These are phyloP conservation scores for Thamnophis sirtalis DNA, from an alignment of 2,113 vertebrate genomes.

Conservation along the genomic window DNA sequence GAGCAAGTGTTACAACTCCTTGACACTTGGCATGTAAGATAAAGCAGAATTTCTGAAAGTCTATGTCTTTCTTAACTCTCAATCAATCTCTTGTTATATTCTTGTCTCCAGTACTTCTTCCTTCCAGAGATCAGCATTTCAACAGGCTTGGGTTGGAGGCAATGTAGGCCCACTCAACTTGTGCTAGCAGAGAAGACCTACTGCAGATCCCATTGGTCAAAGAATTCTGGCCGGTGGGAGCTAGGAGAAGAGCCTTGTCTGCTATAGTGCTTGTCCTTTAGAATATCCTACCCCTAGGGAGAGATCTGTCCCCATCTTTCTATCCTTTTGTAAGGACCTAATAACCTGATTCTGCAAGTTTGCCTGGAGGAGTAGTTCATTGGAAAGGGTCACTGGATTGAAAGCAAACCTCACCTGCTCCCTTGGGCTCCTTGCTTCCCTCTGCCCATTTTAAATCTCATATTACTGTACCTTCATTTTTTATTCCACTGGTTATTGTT, in stretches of 20 bases:
- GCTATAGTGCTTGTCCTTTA: not conserved
- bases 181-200: not conserved
- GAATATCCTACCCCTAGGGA: not conserved
- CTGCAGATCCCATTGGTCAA: not conserved
- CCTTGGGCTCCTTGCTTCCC: no score
- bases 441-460: no score
- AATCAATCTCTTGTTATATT: not conserved
- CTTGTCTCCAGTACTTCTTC: not conserved
- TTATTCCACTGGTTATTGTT: no score
- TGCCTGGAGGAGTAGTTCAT: no score
- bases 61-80: not conserved
- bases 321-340: no score
- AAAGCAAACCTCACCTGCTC: no score
- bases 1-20: not conserved
- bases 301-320: no score
- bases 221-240: not conserved
- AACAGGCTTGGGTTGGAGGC: not conserved
- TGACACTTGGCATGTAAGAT: not conserved
- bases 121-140: not conserved
- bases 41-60: not conserved
- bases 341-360: no score
- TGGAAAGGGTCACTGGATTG: no score
- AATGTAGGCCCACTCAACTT: not conserved
- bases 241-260: not conserved
- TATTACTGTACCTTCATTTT: no score